A percentile compares a stretch with the other conserved stretches of the same genome.
Evolutionary conservation across 2,113 vertebrate genomes (phyloP).

Genomic region (Rhea americana): DNA sequence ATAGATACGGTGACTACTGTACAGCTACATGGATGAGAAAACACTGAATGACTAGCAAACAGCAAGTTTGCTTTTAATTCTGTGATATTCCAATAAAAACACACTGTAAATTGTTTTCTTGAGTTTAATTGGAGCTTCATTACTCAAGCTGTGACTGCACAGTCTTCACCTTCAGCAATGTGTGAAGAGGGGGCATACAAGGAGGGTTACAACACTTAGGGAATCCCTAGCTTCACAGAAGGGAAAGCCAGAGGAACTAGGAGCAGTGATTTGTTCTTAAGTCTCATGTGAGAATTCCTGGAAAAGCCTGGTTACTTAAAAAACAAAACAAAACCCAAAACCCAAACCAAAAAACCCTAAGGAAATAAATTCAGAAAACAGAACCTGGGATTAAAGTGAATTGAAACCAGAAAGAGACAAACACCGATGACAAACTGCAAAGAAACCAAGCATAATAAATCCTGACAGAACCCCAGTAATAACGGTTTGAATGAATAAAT

Average conservation of each 20-base stretch:
- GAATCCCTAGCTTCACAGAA: neutral
- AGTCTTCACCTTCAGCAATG: conserved; percentile 70
- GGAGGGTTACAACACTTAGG: conserved; percentile 34
- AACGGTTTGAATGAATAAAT: conserved; percentile 72
- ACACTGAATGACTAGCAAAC: neutral
- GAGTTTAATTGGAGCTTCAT: conserved; percentile 76
- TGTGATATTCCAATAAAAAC: conserved; percentile 34
- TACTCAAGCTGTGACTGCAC: conserved; percentile 71
- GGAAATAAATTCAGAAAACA: conserved; percentile 1
- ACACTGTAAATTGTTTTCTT: neutral
- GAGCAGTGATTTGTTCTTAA: conserved; percentile 3
- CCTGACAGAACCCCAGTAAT: conserved; percentile 45
- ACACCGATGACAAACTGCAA: conserved; percentile 29
- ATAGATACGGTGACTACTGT: neutral
- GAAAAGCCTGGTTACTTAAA: conserved; percentile 3
- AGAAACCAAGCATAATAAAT: conserved; percentile 51
- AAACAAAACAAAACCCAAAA: neutral
- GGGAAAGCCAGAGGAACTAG: neutral
- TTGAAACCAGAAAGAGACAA: conserved; percentile 18
- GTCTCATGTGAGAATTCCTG: neutral
- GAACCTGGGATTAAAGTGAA: neutral
- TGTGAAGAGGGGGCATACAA: conserved; percentile 66
- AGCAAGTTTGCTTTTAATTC: neutral
- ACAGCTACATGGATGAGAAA: neutral
- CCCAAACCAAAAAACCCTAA: neutral